phyloP scores from a whole-genome alignment of 2,113 vertebrate species.

The Xiphophorus couchianus region DNA sequence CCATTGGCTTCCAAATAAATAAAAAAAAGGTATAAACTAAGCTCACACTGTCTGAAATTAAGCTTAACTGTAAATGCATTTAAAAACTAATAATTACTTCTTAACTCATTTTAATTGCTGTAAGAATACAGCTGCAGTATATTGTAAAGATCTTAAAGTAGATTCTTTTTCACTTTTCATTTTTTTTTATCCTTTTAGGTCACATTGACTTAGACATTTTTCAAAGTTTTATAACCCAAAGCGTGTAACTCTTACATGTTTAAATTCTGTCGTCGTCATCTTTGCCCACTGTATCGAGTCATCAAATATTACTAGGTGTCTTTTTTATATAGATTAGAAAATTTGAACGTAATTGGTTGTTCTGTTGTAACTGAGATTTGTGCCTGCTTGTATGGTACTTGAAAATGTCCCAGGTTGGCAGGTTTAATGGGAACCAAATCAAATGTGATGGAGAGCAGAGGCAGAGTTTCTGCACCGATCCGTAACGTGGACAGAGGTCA shows the following conservation, averaged over 20 bases:
- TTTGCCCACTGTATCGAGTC: neutral
- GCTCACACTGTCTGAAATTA: neutral
- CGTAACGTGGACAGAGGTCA: conserved; percentile 14
- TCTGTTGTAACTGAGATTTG: neutral
- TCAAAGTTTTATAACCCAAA: neutral
- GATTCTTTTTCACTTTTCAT: neutral
- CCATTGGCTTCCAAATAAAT: neutral
- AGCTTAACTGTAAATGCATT: neutral
- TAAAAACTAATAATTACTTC: neutral
- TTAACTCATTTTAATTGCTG: neutral
- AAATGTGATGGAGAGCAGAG: conserved; percentile 20
- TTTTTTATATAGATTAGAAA: neutral
- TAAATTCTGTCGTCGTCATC: neutral
- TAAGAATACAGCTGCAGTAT: neutral
- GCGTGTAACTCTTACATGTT: neutral
- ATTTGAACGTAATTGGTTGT: neutral
- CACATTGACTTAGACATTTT: neutral
- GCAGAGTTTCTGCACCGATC: neutral
- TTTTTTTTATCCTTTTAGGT: neutral
- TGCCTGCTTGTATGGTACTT: conserved; percentile 44
- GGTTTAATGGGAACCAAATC: conserved; percentile 33
- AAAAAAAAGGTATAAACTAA: neutral
- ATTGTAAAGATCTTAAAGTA: neutral
- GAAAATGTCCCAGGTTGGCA: conserved; percentile 67
- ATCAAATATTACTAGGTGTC: neutral